Conservation (phyloP, 1,140 invertebrate species). For the Drosophila jambulina region DNA sequence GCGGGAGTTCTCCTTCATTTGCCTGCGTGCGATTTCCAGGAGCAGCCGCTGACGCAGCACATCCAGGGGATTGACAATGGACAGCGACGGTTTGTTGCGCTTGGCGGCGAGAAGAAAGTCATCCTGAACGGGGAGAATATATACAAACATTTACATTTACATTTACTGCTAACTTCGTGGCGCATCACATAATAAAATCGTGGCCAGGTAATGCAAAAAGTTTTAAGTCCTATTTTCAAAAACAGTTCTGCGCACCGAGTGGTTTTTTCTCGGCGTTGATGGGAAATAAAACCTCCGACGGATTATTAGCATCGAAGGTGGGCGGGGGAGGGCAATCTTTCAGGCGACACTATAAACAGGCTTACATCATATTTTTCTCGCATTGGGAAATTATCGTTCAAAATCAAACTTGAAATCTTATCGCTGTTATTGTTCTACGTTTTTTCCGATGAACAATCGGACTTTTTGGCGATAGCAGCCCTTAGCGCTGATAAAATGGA, state of each 20-base stretch:
- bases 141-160: conserved; percentile 44
- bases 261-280: conserved; percentile 16
- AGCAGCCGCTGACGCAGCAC: conserved; percentile 90
- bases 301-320: conserved; percentile 5
- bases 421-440: conserved; percentile 10
- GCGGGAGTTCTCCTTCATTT: conserved; percentile 89
- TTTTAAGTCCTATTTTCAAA: conserved; percentile 35
- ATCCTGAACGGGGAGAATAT: conserved; percentile 33
- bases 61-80: conserved; percentile 92
- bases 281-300: conserved; percentile 15
- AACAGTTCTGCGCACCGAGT: conserved; percentile 17
- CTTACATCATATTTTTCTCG: conserved; percentile 34
- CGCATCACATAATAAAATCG: conserved; percentile 30
- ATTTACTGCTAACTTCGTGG: conserved; percentile 29
- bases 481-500: conserved; percentile 31
- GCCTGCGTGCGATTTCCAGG: conserved; percentile 90
- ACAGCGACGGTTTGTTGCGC: conserved; percentile 89
- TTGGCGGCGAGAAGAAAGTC: conserved; percentile 75
- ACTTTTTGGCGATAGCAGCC: conserved; percentile 23
- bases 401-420: conserved; percentile 23
- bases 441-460: conserved; percentile 40
- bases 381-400: conserved; percentile 13
- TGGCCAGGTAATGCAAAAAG: conserved; percentile 42
- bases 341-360: conserved; percentile 1
- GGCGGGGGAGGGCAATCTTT: conserved; percentile 1